These are phyloP conservation scores for Anabas testudineus DNA, from an alignment of 2,797 vertebrate genomes.

Conservation along the genomic window DNA sequence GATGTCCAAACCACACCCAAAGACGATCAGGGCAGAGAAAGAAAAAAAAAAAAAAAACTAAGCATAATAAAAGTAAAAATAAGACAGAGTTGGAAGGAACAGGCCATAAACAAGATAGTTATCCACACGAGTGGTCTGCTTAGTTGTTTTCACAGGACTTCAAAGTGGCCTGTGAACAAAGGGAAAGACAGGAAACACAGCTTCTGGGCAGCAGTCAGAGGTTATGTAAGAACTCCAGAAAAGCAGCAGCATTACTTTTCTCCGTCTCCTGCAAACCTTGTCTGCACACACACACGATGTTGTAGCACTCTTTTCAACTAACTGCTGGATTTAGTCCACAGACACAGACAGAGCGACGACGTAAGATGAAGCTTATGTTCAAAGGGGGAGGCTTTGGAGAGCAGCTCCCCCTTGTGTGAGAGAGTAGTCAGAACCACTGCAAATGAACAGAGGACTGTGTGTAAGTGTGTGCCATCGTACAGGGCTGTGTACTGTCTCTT, in stretches of 20 bases:
- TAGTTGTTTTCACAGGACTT: constrained; percentile 8
- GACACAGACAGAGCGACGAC: background rate
- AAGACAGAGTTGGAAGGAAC: background rate
- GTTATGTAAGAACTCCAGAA: constrained; percentile 28
- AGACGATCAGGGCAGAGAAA: constrained; percentile 18
- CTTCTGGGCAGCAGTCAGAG: constrained; percentile 29
- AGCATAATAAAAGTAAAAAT: too few species aligned
- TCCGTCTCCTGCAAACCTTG: background rate
- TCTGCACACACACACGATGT: background rate
- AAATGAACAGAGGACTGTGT: constrained; percentile 34
- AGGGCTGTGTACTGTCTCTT: background rate
- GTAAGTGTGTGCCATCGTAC: background rate
- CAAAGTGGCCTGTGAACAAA: constrained; percentile 18
- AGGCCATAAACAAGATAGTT: background rate
- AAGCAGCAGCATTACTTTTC: background rate
- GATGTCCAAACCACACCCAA: constrained; percentile 57
- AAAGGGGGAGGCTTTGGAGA: constrained; percentile 5
- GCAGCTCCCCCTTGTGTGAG: constrained; percentile 64
- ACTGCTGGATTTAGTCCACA: constrained; percentile 2
- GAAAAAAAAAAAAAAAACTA: background rate
- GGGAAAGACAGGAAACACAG: constrained; percentile 42
- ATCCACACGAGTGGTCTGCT: background rate
- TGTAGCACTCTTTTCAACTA: background rate
- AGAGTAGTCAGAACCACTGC: constrained; percentile 1
- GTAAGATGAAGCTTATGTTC: background rate